Base-by-base conservation (phyloP, 2,113 vertebrate genomes). In the Sinocyclocheilus anophthalmus region DNA sequence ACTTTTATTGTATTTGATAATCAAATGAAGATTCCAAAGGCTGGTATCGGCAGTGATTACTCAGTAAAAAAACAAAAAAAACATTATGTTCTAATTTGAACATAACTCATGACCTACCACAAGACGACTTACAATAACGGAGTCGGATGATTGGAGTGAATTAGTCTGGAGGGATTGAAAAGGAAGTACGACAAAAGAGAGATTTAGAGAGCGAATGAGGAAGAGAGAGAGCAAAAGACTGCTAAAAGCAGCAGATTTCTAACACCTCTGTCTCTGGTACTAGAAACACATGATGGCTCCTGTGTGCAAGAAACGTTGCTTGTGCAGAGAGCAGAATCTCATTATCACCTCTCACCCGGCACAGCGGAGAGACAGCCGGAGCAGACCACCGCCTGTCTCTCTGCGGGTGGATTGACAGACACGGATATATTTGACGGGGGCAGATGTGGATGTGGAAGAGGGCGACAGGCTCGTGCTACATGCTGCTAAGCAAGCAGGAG, bases 291-390 rank as follows among this genome's bases (percentile, higher is more conserved):
- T 83, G 88, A 88, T 87, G 80, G 80, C 85, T 85, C 82, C 86
- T 84, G 87, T 89, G 87, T 87, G 84, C 85, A 85, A 86, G 86
- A 89, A 86, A 87, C 61, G 73, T 26, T 84, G 77, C 86, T 85
- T 89, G 88, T 76, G 84, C 80, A 86, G 76, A 85, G 85, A 84
- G 65, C 65, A 75, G 89, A 90, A 91, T 88, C 83, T 88, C 85
- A 90, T 90, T 90, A 90, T 89, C 91, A 90, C 89, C 88, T 90
- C 85, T 84, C 85, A 82, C 85, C 77, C 84, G 33, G 69, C 88
- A 86, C 79, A 67, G 82, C 83, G 78, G 84, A 83, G 83, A 84
- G 85, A 87, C 85, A 37, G 85, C 84, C 85, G 76, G 87, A 88
- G 87, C 87, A 86, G 89, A 87, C 90, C 87, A 61, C 87, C 86